Evolutionary conservation across 2,113 vertebrate genomes (phyloP), one percentile per base, ranked within the genome.

Genomic region (Saguinus imperator): DNA sequence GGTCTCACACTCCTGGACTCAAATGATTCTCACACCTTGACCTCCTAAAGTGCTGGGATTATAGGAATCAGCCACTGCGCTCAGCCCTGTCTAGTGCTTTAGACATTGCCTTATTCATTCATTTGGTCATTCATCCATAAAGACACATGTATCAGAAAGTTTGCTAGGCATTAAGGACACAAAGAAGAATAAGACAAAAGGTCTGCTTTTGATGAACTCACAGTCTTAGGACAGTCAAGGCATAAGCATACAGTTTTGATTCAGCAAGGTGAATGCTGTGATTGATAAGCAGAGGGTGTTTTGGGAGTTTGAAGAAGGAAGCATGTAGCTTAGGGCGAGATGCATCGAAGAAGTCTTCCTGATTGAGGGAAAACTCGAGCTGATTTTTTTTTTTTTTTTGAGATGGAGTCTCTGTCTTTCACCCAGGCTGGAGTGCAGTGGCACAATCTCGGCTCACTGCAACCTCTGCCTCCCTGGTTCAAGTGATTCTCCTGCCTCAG

Each of bases 261-360:
- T 18, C 45, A 58, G 18, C 76, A 5, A 70, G 73, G 35, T 57
- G 35, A 81, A 45, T 17, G 37, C 35, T 12, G 73, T 76, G 27
- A 87, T 6, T 86, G 79, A 84, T 32, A 68, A 75, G 79, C 48
- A 66, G 3, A 18, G 14, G 18, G 6, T 52, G 50, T 50, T 92
- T 25, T 20, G 37, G 64, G 68, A 93, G 37, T 93, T 70, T 35
- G 50, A 58, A 95, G 66, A 43, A 75, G 76, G 94, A 95, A 81
- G 72, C 58, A 37, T 6, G 37, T 5, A 64, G 40, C 23, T 79
- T 81, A 32, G 61, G 23, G 37, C 8, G 77, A 72, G 32, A 17
- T 37, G 6, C 40, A 50, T 66, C 64, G 58, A 35, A 48, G 76
- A 79, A 45, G 32, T 79, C 70, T 88, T 83, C 57, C 25, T 11